Evolutionary conservation across 2,113 vertebrate species (phyloP), one percentile per base, ranked within the genome.

Genomic region (Hymenochirus boettgeri): DNA sequence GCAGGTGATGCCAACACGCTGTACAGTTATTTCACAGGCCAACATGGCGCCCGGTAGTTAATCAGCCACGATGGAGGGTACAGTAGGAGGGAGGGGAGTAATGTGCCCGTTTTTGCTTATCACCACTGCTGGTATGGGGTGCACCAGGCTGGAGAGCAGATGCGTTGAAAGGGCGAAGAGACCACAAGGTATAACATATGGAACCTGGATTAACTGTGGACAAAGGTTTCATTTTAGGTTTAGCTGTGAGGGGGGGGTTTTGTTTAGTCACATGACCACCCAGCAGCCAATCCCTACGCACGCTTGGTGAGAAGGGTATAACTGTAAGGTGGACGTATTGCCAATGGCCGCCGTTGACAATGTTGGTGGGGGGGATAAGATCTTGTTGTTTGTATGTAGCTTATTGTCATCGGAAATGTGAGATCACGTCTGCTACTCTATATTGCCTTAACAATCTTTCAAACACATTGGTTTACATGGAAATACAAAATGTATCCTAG

Each of bases 31-130:
- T 15, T 83, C 80, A 83, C 75, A 80, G 77, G 78, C 75, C 78
- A 85, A 86, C 80, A 83, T 86, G 85, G 85, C 85, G 81, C 76
- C 79, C 74, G 76, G 76, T 75, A 75, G 73, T 77, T 77, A 70
- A 72, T 75, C 77, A 65, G 55, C 77, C 74, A n/a, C 33, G 70
- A 71, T 74, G 76, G n/a, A n/a, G n/a, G n/a, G n/a, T n/a, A n/a
- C n/a, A n/a, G n/a, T n/a, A n/a, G n/a, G n/a, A n/a, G n/a, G n/a
- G n/a, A n/a, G n/a, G n/a, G n/a, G n/a, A n/a, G n/a, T n/a, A n/a
- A n/a, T n/a, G n/a, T n/a, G n/a, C n/a, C n/a, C n/a, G n/a, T n/a
- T n/a, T n/a, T n/a, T n/a, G n/a, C n/a, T n/a, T n/a, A n/a, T n/a
- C n/a, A n/a, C n/a, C n/a, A n/a, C n/a, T n/a, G n/a, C n/a, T n/a